A percentile compares a stretch with the other conserved stretches of the same genome.
Conservation (phyloP, 2,113 vertebrate genomes). For the Zeus faber region DNA sequence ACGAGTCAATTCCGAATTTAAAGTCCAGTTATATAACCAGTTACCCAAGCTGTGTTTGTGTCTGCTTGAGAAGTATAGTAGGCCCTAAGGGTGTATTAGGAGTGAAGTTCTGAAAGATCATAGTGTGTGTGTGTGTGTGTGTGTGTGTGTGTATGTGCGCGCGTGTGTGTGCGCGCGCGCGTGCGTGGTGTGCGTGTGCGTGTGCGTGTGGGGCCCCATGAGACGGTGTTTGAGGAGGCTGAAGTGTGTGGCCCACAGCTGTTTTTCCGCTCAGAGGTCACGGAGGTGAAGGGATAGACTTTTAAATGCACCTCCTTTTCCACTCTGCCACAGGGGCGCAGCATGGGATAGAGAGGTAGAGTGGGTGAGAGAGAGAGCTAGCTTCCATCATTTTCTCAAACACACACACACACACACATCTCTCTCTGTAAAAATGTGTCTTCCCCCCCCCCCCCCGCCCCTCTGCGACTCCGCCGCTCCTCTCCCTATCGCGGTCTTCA, state of each 20-base stretch:
- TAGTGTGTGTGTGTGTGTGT: too few species aligned
- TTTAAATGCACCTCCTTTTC: slow-evolving; percentile 47
- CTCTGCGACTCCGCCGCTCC: not conserved
- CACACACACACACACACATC: slow-evolving; percentile 1
- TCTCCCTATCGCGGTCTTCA: slow-evolving; percentile 14
- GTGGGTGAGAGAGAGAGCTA: not conserved
- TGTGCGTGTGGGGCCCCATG: slow-evolving; percentile 30
- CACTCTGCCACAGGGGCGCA: not conserved
- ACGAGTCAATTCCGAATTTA: not conserved
- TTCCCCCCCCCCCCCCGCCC: too few species aligned
- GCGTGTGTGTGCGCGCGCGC: too few species aligned
- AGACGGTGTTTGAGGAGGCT: slow-evolving; percentile 35
- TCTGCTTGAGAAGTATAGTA: too few species aligned
- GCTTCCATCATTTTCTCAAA: slow-evolving; percentile 5
- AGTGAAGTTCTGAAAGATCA: too few species aligned
- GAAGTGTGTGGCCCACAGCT: slow-evolving; percentile 53
- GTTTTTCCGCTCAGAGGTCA: slow-evolving; percentile 64
- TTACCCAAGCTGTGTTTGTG: too few species aligned
- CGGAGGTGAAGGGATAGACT: slow-evolving; percentile 49
- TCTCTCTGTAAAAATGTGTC: slow-evolving; percentile 20
- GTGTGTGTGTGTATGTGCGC: too few species aligned
- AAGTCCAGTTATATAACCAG: not conserved
- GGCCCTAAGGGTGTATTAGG: too few species aligned
- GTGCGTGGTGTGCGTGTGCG: slow-evolving; percentile 17
- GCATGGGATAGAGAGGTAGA: not conserved